These are phyloP conservation scores for Zele albiditarsus DNA, from an alignment of 2,888 invertebrate genomes.

Conservation along the genomic window DNA sequence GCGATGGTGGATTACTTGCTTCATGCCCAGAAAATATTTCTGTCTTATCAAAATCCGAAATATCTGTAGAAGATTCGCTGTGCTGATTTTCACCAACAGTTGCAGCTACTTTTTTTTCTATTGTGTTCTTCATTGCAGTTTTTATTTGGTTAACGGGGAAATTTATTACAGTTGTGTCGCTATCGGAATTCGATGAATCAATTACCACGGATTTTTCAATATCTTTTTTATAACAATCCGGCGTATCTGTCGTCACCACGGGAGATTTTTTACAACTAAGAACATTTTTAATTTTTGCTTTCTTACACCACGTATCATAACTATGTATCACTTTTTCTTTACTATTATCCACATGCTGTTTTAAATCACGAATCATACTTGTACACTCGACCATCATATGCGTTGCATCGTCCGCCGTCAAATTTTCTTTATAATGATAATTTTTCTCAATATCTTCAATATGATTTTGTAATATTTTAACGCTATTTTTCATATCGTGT, in stretches of 20 bases:
- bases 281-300: constrained; percentile 38
- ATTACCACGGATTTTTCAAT: background rate
- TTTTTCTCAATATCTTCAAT: constrained; percentile 49
- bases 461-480: constrained; percentile 39
- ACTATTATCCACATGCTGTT: constrained; percentile 37
- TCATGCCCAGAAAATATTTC: constrained; percentile 5
- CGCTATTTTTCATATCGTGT: constrained; percentile 35
- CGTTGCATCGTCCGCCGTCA: constrained; percentile 44
- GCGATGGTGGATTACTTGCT: background rate
- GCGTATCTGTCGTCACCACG: background rate
- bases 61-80: background rate
- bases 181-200: background rate
- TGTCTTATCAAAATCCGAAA: background rate
- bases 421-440: constrained; percentile 46
- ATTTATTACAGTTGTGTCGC: constrained; percentile 20
- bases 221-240: background rate
- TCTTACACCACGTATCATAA: constrained; percentile 54
- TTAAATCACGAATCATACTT: constrained; percentile 46
- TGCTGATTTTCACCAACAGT: constrained; percentile 34
- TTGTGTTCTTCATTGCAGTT: background rate
- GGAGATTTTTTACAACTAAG: constrained; percentile 6
- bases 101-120: background rate
- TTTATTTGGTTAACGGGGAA: background rate
- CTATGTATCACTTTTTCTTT: constrained; percentile 50
- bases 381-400: constrained; percentile 49